Conservation (phyloP, 2,888 invertebrate genomes). For the Gastrophysa polygoni region DNA sequence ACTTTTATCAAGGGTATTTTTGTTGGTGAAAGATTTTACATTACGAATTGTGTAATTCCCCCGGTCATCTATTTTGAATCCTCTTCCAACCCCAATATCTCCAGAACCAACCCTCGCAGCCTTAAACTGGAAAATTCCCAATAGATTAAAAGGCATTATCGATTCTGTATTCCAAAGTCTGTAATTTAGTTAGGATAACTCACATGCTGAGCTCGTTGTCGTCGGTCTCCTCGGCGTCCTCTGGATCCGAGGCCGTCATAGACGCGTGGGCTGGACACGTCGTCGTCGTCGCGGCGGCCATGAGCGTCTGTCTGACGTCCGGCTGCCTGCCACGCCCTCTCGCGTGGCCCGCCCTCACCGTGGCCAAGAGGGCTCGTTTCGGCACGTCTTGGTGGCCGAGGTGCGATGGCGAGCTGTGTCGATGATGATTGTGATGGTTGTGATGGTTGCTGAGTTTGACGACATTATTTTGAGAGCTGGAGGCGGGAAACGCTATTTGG, state of each 20-base stretch:
- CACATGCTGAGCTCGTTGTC: conserved; percentile 61
- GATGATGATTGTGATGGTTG: conserved; percentile 3
- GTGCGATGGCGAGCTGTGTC: conserved; percentile 17
- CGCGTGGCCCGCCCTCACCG: conserved; percentile 53
- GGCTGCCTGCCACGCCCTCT: conserved; percentile 53
- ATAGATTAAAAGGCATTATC: no score
- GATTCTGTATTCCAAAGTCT: no score
- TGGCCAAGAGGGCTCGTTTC: conserved; percentile 55
- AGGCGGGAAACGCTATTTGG: conserved; percentile 46
- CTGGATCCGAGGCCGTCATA: no score
- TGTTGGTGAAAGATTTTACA: no score
- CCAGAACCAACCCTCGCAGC: no score
- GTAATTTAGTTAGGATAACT: conserved; percentile 17
- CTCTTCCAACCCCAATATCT: no score
- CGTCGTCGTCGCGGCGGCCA: conserved; percentile 28
- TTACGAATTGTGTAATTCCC: no score
- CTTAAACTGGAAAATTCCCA: no score
- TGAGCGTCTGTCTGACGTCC: background rate
- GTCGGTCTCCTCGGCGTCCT: conserved; percentile 67
- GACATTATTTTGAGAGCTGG: conserved; percentile 49
- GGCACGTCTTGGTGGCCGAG: conserved; percentile 50
- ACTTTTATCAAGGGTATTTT: no score
- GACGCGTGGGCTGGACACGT: conserved; percentile 55
- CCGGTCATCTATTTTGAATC: no score
- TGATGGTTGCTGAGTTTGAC: conserved; percentile 12